These are phyloP conservation scores for Ctenopoma multispine DNA, from an alignment of 2,797 vertebrate genomes.

Conservation along the genomic window DNA sequence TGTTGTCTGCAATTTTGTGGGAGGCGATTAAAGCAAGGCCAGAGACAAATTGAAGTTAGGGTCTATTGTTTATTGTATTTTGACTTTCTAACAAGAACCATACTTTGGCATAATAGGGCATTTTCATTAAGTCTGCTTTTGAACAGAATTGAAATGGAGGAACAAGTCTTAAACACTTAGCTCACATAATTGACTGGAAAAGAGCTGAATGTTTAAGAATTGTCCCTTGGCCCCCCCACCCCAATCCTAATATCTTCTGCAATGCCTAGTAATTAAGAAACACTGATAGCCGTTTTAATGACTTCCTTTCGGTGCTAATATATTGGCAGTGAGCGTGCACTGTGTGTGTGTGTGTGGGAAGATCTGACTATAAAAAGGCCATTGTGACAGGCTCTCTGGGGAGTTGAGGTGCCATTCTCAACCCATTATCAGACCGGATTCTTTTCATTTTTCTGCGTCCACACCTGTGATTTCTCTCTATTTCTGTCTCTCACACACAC, in stretches of 20 bases:
- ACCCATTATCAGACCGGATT: constrained; percentile 72
- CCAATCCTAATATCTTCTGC: constrained; percentile 59
- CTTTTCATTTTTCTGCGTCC: constrained; percentile 60
- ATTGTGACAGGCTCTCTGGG: constrained; percentile 59
- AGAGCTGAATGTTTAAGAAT: constrained; percentile 58
- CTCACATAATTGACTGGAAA: constrained; percentile 67
- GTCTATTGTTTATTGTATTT: constrained; percentile 66
- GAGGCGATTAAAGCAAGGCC: constrained; percentile 60
- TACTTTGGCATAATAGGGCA: constrained; percentile 33
- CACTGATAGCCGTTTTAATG: constrained; percentile 78
- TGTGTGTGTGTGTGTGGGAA: not conserved
- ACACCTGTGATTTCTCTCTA: constrained; percentile 53
- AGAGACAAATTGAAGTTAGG: constrained; percentile 60
- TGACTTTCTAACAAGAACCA: constrained; percentile 59
- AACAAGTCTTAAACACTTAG: constrained; percentile 56
- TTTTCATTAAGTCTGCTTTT: constrained; percentile 68
- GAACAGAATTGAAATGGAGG: constrained; percentile 60
- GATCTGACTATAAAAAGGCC: constrained; percentile 38
- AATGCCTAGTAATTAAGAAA: constrained; percentile 75
- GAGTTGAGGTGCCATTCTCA: constrained; percentile 73
- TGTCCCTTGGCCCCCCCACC: constrained; percentile 42
- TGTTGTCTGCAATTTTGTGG: constrained; percentile 59
- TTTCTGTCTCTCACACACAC: not conserved
- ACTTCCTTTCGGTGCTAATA: constrained; percentile 69
- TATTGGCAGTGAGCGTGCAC: constrained; percentile 38